Evolutionary conservation across 2,797 vertebrate genomes (phyloP).

Genomic region (Hydrocynus forskahlii): DNA sequence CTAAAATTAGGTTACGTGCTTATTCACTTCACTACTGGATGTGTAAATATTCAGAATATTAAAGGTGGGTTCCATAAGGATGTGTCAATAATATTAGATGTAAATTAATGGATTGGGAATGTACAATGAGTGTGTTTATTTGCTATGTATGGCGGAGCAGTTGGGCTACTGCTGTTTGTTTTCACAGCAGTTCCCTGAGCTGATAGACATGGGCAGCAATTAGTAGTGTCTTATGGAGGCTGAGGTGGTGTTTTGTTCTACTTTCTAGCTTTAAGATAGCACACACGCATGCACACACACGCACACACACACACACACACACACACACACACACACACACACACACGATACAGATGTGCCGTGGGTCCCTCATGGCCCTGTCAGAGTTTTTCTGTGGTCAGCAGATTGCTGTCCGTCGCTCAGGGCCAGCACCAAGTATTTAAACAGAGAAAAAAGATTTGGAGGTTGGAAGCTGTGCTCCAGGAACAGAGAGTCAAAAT

Average conservation of each 20-base stretch:
- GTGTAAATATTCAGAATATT: too few relatives aligned
- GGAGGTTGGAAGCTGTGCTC: constrained; percentile 34
- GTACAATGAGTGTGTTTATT: background rate
- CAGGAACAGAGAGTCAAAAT: background rate
- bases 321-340: background rate
- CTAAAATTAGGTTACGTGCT: too few relatives aligned
- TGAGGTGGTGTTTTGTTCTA: background rate
- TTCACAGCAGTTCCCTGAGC: background rate
- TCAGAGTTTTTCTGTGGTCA: constrained; percentile 41
- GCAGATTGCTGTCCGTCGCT: constrained; percentile 41
- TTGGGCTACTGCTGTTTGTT: background rate
- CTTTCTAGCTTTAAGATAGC: background rate
- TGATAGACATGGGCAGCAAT: constrained; percentile 21
- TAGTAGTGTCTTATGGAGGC: background rate
- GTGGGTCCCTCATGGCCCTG: constrained; percentile 15
- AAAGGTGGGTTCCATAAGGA: too few relatives aligned
- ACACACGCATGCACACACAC: background rate
- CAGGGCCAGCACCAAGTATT: constrained; percentile 26
- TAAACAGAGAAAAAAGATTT: constrained; percentile 14
- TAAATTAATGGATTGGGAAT: background rate
- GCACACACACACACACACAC: background rate
- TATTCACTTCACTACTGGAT: too few relatives aligned
- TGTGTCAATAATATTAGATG: background rate
- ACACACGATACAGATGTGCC: background rate
- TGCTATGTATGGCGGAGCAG: background rate